phyloP scores from a whole-genome alignment of 2,113 vertebrate species.

The Smithornis capensis region DNA sequence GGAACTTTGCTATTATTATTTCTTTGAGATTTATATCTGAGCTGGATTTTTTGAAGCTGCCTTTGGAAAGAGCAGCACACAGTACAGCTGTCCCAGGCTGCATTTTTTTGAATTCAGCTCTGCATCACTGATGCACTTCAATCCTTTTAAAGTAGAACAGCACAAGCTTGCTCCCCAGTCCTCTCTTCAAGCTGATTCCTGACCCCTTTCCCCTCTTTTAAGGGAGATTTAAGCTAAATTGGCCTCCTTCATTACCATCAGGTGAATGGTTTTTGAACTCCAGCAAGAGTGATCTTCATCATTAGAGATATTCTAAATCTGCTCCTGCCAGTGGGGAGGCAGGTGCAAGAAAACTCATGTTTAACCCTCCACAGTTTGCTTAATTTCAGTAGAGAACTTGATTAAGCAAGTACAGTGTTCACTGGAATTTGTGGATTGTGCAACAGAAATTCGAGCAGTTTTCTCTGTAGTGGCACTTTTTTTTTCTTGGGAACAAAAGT shows the following conservation, averaged over 20 bases:
- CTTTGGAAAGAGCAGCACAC: not conserved
- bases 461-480: not conserved
- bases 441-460: not conserved
- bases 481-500: not conserved
- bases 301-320: not conserved
- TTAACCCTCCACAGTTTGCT: not conserved
- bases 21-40: not conserved
- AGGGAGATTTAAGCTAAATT: conserved; percentile 69
- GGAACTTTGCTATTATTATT: not conserved
- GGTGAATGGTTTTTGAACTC: conserved; percentile 66
- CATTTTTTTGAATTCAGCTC: conserved; percentile 58
- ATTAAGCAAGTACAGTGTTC: not conserved
- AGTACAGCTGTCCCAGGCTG: not conserved
- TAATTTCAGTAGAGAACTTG: not conserved
- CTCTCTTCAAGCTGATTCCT: conserved; percentile 8
- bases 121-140: conserved; percentile 48
- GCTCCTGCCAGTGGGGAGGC: conserved; percentile 27
- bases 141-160: conserved; percentile 66
- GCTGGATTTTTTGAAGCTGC: not conserved
- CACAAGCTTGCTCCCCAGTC: conserved; percentile 53
- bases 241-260: conserved; percentile 75
- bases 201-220: not conserved
- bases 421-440: not conserved
- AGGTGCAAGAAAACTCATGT: not conserved
- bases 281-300: not conserved